Evolutionary conservation across 92 coral and sea anemone genomes (phyloP).

Genomic region (Hydrozoanthus gracilis): DNA sequence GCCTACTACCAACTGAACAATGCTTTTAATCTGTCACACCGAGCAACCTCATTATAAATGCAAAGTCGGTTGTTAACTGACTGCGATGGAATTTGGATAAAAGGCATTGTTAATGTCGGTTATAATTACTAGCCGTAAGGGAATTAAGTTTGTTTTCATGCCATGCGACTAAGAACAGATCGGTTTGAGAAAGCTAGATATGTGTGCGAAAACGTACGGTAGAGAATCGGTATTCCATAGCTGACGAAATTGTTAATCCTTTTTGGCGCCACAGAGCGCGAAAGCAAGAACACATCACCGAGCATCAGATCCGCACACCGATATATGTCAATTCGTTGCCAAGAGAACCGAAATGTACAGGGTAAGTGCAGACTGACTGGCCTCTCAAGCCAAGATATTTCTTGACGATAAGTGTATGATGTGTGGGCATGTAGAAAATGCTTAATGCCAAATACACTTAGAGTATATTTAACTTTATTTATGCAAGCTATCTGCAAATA

Average conservation of each 20-base stretch:
- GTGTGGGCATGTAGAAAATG: too few relatives aligned
- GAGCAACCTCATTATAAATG: not conserved
- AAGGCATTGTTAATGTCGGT: constrained; percentile 10
- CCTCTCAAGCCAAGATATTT: not conserved
- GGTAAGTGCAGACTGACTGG: not conserved
- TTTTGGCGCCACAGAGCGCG: constrained; percentile 24
- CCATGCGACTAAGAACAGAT: not conserved
- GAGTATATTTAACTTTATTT: too few relatives aligned
- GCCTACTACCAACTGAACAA: not conserved
- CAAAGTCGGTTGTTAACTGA: not conserved
- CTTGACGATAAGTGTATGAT: not conserved
- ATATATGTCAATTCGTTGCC: not conserved
- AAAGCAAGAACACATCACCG: not conserved
- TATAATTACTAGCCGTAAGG: not conserved
- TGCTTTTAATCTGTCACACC: constrained; percentile 14
- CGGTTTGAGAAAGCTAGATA: not conserved
- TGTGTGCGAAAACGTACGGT: not conserved
- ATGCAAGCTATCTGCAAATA: too few relatives aligned
- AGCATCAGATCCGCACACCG: not conserved
- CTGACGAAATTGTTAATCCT: not conserved
- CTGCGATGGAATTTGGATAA: not conserved
- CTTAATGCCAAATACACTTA: too few relatives aligned
- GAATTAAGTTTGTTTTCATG: not conserved
- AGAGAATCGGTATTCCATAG: not conserved
- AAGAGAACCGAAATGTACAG: not conserved